Percentiles rank a stretch among this genome's conserved stretches.
These are phyloP conservation scores for Euthynnus affinis DNA, from an alignment of 2,797 vertebrate species.

Conservation along the genomic window DNA sequence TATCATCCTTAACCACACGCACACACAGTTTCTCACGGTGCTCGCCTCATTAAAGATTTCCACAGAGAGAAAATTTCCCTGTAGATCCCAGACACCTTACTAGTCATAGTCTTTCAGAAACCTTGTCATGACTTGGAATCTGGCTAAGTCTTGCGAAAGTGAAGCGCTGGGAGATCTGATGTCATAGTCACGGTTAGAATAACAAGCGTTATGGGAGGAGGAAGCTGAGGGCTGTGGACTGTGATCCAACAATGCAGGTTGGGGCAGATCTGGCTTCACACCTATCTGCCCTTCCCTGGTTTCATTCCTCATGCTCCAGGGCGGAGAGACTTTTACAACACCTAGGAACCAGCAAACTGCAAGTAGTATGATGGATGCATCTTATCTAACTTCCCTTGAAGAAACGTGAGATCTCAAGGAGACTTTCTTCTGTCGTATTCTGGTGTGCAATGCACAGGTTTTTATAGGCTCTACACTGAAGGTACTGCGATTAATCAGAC, in stretches of 20 bases:
- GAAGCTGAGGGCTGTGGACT: slow-evolving; percentile 72
- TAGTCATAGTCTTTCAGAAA: slow-evolving; percentile 61
- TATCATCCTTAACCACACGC: slow-evolving; percentile 40
- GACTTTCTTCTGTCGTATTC: slow-evolving; percentile 19
- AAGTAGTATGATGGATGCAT: slow-evolving; percentile 49
- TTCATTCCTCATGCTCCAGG: slow-evolving; percentile 70
- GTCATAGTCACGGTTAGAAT: slow-evolving; percentile 80
- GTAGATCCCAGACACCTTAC: slow-evolving; percentile 43
- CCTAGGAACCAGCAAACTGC: slow-evolving; percentile 61
- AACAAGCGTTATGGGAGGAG: slow-evolving; percentile 83
- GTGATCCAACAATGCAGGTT: slow-evolving; percentile 85
- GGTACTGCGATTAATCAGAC: slow-evolving; percentile 7
- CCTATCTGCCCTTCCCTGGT: slow-evolving; percentile 79
- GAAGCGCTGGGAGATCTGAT: slow-evolving; percentile 80
- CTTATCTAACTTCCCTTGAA: slow-evolving; percentile 46
- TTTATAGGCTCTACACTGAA: slow-evolving; percentile 1
- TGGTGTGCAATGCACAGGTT: neutral
- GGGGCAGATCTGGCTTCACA: slow-evolving; percentile 84
- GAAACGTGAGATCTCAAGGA: slow-evolving; percentile 32
- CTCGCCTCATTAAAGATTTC: slow-evolving; percentile 52
- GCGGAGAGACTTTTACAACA: slow-evolving; percentile 62
- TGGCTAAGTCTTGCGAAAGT: slow-evolving; percentile 78
- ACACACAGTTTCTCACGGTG: slow-evolving; percentile 52
- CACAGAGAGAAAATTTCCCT: slow-evolving; percentile 49
- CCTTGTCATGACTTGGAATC: slow-evolving; percentile 68